Evolutionary conservation across 2,888 invertebrate genomes (phyloP).

Genomic region (Tetropium fuscum): DNA sequence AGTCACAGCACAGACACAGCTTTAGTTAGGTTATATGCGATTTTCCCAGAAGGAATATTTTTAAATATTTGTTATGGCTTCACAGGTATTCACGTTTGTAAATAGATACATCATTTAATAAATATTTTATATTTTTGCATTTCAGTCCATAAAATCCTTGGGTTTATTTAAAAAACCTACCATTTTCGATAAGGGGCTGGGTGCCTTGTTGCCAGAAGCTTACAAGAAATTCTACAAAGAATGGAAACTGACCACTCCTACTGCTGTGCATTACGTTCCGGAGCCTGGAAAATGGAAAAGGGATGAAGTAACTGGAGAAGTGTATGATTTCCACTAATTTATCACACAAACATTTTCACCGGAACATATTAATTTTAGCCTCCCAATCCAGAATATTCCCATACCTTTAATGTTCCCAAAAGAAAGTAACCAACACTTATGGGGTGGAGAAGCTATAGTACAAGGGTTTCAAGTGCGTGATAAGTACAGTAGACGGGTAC

Average conservation of each 20-base stretch:
- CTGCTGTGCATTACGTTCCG: conserved; percentile 78
- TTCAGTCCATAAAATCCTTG: conserved; percentile 59
- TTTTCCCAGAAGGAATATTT: neutral
- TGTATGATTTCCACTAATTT: conserved; percentile 65
- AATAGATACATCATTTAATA: neutral
- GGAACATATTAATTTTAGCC: conserved; percentile 59
- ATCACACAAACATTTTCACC: too few relatives aligned
- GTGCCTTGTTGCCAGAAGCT: conserved; percentile 78
- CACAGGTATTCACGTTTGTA: conserved; percentile 3
- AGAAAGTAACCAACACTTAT: conserved; percentile 87
- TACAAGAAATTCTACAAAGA: conserved; percentile 90
- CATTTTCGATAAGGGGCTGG: conserved; percentile 75
- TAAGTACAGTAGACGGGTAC: conserved; percentile 73
- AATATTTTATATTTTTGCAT: conserved; percentile 21
- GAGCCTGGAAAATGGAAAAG: conserved; percentile 80
- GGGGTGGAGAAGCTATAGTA: conserved; percentile 97
- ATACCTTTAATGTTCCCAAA: conserved; percentile 82
- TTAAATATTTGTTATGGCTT: conserved; percentile 8
- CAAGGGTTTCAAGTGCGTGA: conserved; percentile 84
- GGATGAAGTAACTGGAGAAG: conserved; percentile 79
- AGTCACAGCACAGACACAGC: too few relatives aligned
- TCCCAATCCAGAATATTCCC: conserved; percentile 80
- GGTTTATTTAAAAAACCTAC: conserved; percentile 55
- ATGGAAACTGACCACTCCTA: conserved; percentile 77
- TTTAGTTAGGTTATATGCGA: too few relatives aligned